These are phyloP conservation scores for Brachionus angularis DNA, from an alignment of 1,140 invertebrate genomes.

Conservation along the genomic window DNA sequence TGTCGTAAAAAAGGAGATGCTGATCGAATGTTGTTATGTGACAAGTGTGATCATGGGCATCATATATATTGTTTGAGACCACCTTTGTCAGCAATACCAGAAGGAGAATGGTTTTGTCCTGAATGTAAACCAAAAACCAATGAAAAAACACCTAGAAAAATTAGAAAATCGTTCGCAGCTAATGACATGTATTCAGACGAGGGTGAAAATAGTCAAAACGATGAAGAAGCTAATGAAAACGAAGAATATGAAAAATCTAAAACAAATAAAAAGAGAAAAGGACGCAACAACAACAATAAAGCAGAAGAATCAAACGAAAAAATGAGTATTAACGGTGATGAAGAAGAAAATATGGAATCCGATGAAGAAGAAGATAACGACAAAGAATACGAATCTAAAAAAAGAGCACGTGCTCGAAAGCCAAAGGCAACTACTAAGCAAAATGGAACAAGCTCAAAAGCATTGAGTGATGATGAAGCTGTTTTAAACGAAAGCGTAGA, in stretches of 20 bases:
- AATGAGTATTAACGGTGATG: not conserved
- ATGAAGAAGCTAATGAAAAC: not conserved
- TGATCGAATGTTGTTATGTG: conserved; percentile 65
- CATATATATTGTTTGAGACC: conserved; percentile 37
- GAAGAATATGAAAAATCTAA: conserved; percentile 3
- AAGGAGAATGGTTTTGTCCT: conserved; percentile 36
- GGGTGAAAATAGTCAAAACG: conserved; percentile 24
- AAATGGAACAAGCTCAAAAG: too few relatives aligned
- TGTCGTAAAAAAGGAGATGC: conserved; percentile 76
- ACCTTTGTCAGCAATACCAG: not conserved
- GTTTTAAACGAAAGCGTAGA: too few relatives aligned
- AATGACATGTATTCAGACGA: conserved; percentile 29
- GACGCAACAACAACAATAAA: conserved; percentile 16
- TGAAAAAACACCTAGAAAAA: conserved; percentile 34
- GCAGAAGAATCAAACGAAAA: conserved; percentile 8
- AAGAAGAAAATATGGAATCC: conserved; percentile 28
- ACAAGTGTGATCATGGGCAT: conserved; percentile 30
- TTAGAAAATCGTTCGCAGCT: not conserved
- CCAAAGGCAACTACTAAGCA: too few relatives aligned
- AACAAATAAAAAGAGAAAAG: not conserved
- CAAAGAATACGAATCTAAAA: not conserved
- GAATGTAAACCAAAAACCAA: not conserved
- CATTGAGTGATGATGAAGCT: too few relatives aligned
- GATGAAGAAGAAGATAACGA: conserved; percentile 31
- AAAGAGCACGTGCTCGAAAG: too few relatives aligned